These are phyloP conservation scores for Pogonocichla stellata DNA, from an alignment of 2,113 vertebrate species.

Conservation along the genomic window DNA sequence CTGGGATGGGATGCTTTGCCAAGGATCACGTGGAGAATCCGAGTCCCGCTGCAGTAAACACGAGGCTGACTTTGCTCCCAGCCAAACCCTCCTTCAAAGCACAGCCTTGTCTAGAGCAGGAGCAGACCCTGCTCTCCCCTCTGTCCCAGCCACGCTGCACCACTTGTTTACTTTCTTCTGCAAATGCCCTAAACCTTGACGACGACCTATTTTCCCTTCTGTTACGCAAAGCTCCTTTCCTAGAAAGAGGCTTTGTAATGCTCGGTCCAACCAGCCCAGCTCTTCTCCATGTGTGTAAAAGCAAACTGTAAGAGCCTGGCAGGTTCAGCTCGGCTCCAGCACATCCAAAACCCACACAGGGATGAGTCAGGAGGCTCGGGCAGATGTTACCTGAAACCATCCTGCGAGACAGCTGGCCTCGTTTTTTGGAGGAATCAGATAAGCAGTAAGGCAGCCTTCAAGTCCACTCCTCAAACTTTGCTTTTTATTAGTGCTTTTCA, in stretches of 20 bases:
- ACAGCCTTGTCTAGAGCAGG: not conserved
- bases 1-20: not conserved
- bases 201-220: constrained; percentile 31
- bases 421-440: not conserved
- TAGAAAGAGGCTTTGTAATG: constrained; percentile 39
- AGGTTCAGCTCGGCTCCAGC: not conserved
- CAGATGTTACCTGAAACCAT: not conserved
- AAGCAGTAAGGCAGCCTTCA: not conserved
- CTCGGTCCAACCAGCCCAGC: not conserved
- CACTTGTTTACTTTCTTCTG: constrained; percentile 13
- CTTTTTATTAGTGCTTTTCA: not conserved
- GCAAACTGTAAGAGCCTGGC: not conserved
- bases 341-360: not conserved
- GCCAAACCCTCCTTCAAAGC: not conserved
- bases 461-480: not conserved
- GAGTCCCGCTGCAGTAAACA: not conserved
- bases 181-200: constrained; percentile 47
- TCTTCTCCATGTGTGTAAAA: not conserved
- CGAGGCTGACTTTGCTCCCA: not conserved
- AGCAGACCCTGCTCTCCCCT: not conserved
- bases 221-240: constrained; percentile 57
- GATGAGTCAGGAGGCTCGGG: not conserved
- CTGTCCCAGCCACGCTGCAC: not conserved
- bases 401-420: not conserved
- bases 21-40: not conserved